Evolutionary conservation across 2,888 invertebrate species (phyloP), one percentile per base, ranked within the genome.

Genomic region (Cephus spinipes): DNA sequence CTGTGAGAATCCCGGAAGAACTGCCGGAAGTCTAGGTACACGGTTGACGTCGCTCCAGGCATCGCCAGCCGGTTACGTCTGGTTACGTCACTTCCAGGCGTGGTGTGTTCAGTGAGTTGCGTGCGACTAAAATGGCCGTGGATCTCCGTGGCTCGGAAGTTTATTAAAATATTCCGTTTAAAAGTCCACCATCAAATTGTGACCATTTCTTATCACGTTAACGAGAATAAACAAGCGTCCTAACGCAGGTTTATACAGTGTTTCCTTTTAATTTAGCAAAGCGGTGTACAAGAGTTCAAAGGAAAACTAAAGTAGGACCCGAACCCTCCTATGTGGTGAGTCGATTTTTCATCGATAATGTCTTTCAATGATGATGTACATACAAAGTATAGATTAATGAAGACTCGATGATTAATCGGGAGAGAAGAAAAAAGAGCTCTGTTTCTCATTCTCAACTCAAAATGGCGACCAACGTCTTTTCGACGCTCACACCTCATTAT

Each of bases 21-120:
- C 55, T 23, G 23, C 55, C 55, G 55, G 55, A 55, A 55, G 55
- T 55, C 55, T 55, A 23, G 1, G 9, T 9, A 9, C 55, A 55
- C 55, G 55, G 55, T 55, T 23, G 23, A 55, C 55, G 55, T 33
- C 9, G 71, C 31, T 73, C 12, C 73, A 78, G 33, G 35, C 75
- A 35, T 12, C 12, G 12, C 12, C 12, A 12, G 35, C 35, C 35
- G 35, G 35, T 35, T 35, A 35, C 35, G 35, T 35, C 35, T 35
- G 85, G 83, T 90, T 91, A 92, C 91, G 91, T 92, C 92, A 92
- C 90, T 89, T 90, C 90, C 91, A 92, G 92, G 91, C 92, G 91
- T 91, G 90, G 90, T 90, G 87, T 81, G 73, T 76, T 73, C 76
- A 71, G 76, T 80, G 73, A 73, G 79, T 79, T 79, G 79, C 80